These are phyloP conservation scores for Nasonia longicornis DNA, from an alignment of 1,140 invertebrate species.

Conservation along the genomic window DNA sequence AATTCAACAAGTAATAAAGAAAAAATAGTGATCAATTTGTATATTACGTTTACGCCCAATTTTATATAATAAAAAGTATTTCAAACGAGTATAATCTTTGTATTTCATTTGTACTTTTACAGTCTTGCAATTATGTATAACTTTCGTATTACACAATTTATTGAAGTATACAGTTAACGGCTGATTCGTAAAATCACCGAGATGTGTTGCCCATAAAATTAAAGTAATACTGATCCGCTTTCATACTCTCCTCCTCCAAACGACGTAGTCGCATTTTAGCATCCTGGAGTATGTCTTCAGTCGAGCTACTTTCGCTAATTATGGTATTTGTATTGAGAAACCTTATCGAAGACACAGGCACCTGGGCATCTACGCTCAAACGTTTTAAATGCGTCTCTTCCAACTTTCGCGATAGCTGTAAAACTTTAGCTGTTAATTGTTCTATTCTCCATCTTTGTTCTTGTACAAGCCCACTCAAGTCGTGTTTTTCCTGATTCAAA, in stretches of 20 bases:
- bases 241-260: conserved; percentile 63
- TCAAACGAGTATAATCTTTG: conserved; percentile 34
- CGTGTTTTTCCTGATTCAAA: conserved; percentile 58
- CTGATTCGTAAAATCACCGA: conserved; percentile 40
- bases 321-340: conserved; percentile 53
- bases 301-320: conserved; percentile 65
- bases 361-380: conserved; percentile 38
- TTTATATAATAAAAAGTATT: conserved; percentile 64
- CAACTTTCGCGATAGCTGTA: conserved; percentile 59
- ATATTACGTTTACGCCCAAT: conserved; percentile 64
- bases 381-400: conserved; percentile 57
- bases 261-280: conserved; percentile 62
- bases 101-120: conserved; percentile 28
- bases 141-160: no score
- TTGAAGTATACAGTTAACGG: conserved; percentile 32
- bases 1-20: conserved; percentile 63
- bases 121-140: no score
- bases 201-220: conserved; percentile 59
- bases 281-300: conserved; percentile 66
- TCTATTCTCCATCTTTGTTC: conserved; percentile 64
- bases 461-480: conserved; percentile 58
- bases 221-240: conserved; percentile 63
- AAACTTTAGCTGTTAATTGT: conserved; percentile 58
- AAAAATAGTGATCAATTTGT: conserved; percentile 64
- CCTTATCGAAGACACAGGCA: conserved; percentile 47